phyloP scores from a whole-genome alignment of 2,113 vertebrate species.

The Gymnocephalus cernua region DNA sequence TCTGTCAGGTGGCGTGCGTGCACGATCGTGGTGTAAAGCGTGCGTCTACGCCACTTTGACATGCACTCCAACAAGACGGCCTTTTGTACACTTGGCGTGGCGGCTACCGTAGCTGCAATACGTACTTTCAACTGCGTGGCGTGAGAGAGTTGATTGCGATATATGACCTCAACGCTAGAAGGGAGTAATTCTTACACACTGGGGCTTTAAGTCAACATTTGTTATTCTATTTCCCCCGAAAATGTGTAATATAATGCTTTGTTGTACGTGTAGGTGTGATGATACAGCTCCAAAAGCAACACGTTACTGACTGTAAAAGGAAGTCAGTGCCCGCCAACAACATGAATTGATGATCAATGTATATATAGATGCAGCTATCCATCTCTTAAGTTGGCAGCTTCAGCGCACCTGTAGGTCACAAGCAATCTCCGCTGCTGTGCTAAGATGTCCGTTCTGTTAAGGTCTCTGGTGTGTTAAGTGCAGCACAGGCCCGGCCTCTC shows the following conservation, averaged over 20 bases:
- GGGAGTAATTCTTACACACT: too few species aligned
- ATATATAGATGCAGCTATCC: neutral
- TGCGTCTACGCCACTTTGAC: too few species aligned
- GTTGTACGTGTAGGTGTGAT: neutral
- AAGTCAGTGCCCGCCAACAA: neutral
- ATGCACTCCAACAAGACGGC: too few species aligned
- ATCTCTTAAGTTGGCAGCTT: neutral
- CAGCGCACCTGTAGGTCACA: slow-evolving; percentile 41
- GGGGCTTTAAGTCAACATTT: too few species aligned
- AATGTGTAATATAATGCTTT: neutral
- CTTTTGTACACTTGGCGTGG: too few species aligned
- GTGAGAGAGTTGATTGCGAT: too few species aligned
- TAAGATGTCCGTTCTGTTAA: neutral
- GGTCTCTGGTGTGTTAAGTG: slow-evolving; percentile 46
- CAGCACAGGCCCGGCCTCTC: slow-evolving; percentile 33
- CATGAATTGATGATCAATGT: neutral
- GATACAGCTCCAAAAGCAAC: neutral
- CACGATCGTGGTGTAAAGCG: too few species aligned
- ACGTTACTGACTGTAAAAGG: neutral
- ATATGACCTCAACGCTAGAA: too few species aligned
- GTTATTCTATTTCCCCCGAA: neutral
- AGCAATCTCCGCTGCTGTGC: neutral
- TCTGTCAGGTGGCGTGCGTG: too few species aligned
- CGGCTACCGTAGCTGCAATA: too few species aligned
- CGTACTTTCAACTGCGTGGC: too few species aligned